phyloP scores from a whole-genome alignment of 2,797 vertebrate species.

The Acropternis orthonyx region DNA sequence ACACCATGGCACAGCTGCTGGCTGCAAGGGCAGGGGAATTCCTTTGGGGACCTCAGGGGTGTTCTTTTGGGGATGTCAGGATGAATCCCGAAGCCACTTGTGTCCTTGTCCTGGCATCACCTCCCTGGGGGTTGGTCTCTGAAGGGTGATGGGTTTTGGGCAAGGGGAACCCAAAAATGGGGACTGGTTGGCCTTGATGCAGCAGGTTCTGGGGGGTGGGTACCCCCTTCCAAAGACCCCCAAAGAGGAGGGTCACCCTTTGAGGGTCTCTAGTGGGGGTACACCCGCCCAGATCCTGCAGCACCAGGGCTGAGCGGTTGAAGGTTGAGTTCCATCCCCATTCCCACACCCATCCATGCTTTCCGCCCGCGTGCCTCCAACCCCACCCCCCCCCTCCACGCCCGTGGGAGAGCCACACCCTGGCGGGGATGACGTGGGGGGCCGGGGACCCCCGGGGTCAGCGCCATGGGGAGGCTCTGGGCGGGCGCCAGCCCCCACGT shows the following conservation, averaged over 20 bases:
- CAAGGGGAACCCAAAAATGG: not conserved
- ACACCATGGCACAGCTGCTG: accelerated
- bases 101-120: not conserved
- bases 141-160: not conserved
- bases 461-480: not conserved
- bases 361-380: accelerated
- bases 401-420: accelerated
- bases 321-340: accelerated
- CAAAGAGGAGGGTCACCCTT: not conserved
- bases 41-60: not conserved
- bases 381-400: accelerated
- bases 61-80: not conserved
- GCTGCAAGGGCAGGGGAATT: accelerated
- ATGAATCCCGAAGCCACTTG: accelerated
- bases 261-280: not conserved
- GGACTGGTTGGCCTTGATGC: accelerated
- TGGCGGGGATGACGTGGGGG: not conserved
- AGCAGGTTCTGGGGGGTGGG: not conserved
- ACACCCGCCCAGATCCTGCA: not conserved
- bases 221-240: not conserved
- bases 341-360: accelerated
- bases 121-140: accelerated
- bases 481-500: not conserved
- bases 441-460: not conserved
- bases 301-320: accelerated